These are phyloP conservation scores for Xiphorhynchus erythropygius DNA, from an alignment of 2,797 vertebrate species.

Conservation along the genomic window DNA sequence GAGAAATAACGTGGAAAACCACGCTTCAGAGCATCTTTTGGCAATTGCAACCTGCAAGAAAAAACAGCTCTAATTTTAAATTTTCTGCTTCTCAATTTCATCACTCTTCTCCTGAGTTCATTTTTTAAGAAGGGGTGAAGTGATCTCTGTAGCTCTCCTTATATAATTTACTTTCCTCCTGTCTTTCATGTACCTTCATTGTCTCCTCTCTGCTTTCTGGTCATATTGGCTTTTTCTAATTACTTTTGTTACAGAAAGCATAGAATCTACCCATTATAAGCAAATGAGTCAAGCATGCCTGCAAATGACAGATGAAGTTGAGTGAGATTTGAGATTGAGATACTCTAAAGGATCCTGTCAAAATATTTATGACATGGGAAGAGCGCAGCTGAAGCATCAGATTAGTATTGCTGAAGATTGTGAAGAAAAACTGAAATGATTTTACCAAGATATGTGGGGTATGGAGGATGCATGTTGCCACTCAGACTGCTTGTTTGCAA, in stretches of 20 bases:
- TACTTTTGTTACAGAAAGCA: neutral
- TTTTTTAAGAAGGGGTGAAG: neutral
- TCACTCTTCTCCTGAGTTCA: neutral
- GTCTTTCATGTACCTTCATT: neutral
- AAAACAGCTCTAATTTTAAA: neutral
- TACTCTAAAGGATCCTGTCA: slow-evolving; percentile 12
- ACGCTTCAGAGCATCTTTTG: neutral
- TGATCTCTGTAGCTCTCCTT: neutral
- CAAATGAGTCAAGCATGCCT: neutral
- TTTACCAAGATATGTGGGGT: neutral
- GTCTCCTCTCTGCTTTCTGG: neutral
- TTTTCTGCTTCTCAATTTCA: neutral
- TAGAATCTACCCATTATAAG: neutral
- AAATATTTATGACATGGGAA: slow-evolving; percentile 35
- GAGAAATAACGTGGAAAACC: neutral
- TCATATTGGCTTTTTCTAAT: neutral
- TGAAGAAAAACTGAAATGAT: neutral
- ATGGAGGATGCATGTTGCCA: neutral
- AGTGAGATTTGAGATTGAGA: neutral
- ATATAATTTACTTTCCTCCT: neutral
- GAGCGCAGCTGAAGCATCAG: neutral
- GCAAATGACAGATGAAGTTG: neutral
- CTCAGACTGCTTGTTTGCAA: neutral
- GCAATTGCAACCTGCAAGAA: neutral
- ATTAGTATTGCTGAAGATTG: neutral